A percentile compares a stretch with the other conserved stretches of the same genome.
Evolutionary conservation across 2,797 vertebrate genomes (phyloP).

Genomic region (Molossus alvarezi): DNA sequence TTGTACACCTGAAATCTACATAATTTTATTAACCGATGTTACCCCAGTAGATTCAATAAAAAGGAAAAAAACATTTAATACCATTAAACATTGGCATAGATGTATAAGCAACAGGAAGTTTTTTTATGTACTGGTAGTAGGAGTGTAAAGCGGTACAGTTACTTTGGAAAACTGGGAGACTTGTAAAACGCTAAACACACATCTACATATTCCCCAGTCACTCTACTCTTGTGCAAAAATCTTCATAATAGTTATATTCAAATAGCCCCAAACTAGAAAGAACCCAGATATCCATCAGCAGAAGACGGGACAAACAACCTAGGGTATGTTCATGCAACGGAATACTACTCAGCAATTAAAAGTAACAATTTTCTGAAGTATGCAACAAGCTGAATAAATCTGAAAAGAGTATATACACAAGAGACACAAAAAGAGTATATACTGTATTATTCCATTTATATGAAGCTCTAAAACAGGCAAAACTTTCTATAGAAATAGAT

Average conservation of each 20-base stretch:
- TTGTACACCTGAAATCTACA: neutral
- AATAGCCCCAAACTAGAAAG: neutral
- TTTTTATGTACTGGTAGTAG: neutral
- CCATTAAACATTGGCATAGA: neutral
- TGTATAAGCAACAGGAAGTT: neutral
- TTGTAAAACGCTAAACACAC: neutral
- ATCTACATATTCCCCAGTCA: neutral
- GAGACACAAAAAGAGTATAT: neutral
- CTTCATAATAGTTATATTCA: neutral
- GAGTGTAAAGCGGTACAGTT: neutral
- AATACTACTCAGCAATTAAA: constrained; percentile 30
- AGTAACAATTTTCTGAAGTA: neutral
- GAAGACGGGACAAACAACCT: neutral
- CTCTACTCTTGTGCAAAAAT: neutral
- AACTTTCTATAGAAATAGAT: neutral
- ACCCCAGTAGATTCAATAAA: neutral
- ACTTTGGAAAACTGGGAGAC: neutral
- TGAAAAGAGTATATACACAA: neutral
- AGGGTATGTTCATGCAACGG: neutral
- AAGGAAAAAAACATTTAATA: neutral
- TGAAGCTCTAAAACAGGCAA: neutral
- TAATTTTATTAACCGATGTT: neutral
- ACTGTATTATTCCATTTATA: neutral
- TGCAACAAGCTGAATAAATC: neutral
- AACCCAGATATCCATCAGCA: neutral